Base-by-base conservation (phyloP, 2,797 vertebrate species). In the Hippoglossus hippoglossus region DNA sequence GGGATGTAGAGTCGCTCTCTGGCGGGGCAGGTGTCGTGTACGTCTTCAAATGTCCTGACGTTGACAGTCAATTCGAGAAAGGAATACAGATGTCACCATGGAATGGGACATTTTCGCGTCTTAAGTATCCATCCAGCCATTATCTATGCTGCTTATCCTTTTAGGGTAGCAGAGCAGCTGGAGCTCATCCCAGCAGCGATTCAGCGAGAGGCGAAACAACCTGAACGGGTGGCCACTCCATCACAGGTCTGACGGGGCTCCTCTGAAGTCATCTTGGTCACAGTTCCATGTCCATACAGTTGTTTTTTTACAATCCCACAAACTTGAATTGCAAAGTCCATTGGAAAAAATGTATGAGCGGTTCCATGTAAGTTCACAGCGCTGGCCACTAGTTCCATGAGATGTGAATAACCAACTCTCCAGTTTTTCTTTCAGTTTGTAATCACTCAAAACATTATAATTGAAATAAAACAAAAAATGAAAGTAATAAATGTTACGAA, bases 401-500 rank as follows among this genome's bases (percentile, higher is more conserved):
- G 68, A 67, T 5, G 55, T 8, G 49, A 67, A 31, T 24, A 8
- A 59, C 22, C 31, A 67, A 5, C 31, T 65, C 61, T 62, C 53
- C 69, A 56, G 39, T 3, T 53, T 54, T 19, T 31, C 58, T 77
- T 58, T 66, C 52, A 34, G 18, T 58, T 58, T 61, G 26, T 31
- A 28, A 58, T 61, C 51, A 80, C 53, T 73, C 41, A 24, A 62
- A 49, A 41, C 1, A 28, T 70, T 83, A 60, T 12, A 21, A 73
- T 1, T 16, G 0, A 71, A 80, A 73, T 7, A 49, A 50, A 67
- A 54, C 0, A 57, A 69, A 75, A 13, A 49, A 21, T 49, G 8
- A 83, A 24, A 53, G 21, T 46, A 85, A 83, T 8, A 74, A 59
- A 82, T 60, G 25, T 39, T 24, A 79, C 65, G 53, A 5, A 76